Conservation (phyloP, 2,888 invertebrate species). For the Acrocyrtus sp. region DNA sequence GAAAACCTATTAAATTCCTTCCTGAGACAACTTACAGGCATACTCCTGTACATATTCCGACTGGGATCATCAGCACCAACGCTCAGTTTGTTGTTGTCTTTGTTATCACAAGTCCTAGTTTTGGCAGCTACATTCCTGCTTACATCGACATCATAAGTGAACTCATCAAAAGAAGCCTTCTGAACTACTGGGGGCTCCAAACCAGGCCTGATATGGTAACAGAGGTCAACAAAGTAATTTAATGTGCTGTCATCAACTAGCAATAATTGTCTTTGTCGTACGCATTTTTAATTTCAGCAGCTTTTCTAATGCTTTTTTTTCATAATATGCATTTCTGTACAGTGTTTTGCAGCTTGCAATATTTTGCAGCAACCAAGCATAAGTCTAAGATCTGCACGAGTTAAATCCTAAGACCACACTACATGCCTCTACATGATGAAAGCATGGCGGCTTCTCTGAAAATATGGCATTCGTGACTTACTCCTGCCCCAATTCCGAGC, state of each 20-base stretch:
- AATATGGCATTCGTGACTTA: too few relatives aligned
- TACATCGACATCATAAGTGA: slow-evolving; percentile 82
- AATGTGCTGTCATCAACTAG: neutral
- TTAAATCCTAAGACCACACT: too few relatives aligned
- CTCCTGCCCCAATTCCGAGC: too few relatives aligned
- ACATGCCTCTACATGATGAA: too few relatives aligned
- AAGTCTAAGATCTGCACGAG: too few relatives aligned
- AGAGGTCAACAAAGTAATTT: neutral
- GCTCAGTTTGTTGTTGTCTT: slow-evolving; percentile 57
- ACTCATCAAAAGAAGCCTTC: slow-evolving; percentile 87
- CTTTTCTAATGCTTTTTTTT: too few relatives aligned
- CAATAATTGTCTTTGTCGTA: too few relatives aligned
- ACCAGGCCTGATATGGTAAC: slow-evolving; percentile 70
- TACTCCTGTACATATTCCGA: slow-evolving; percentile 58
- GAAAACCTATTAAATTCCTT: neutral
- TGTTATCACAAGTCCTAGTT: slow-evolving; percentile 66
- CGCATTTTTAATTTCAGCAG: too few relatives aligned
- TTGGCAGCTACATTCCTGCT: slow-evolving; percentile 81
- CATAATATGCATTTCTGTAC: too few relatives aligned
- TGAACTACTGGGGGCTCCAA: slow-evolving; percentile 84
- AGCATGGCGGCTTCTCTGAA: too few relatives aligned
- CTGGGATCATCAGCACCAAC: slow-evolving; percentile 56
- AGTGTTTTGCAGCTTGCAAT: too few relatives aligned
- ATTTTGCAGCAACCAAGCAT: too few relatives aligned
- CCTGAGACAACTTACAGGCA: slow-evolving; percentile 61